Conservation (phyloP, 1,140 invertebrate species). For the Platyura marginata region DNA sequence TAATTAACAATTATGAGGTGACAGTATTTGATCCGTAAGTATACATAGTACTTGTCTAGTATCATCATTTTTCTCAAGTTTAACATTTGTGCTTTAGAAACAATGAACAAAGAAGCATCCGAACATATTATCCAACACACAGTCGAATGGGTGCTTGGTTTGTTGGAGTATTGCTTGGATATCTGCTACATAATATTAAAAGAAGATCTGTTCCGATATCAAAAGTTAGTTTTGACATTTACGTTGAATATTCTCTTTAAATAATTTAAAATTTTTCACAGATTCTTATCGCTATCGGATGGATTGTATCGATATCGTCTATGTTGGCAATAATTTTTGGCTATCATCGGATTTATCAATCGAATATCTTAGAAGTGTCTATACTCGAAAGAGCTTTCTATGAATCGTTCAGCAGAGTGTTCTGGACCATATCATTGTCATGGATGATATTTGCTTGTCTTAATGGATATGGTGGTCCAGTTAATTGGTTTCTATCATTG, state of each 20-base stretch:
- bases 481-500: conserved; percentile 28
- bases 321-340: conserved; percentile 14
- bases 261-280: conserved; percentile 1
- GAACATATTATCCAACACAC: conserved; percentile 1
- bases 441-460: conserved; percentile 52
- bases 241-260: not conserved
- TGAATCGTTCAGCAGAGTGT: conserved; percentile 34
- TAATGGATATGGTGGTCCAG: conserved; percentile 37
- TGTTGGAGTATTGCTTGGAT: conserved; percentile 10
- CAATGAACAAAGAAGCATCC: not conserved
- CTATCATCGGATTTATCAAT: conserved; percentile 10
- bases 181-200: conserved; percentile 10
- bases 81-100: not conserved
- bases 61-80: not conserved
- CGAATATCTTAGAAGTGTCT: conserved; percentile 12
- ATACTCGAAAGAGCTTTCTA: conserved; percentile 34
- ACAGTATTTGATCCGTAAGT: no score
- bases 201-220: conserved; percentile 6
- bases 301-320: conserved; percentile 11
- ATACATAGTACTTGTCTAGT: not conserved
- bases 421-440: conserved; percentile 36
- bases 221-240: not conserved
- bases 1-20: not conserved
- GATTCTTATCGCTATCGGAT: conserved; percentile 4
- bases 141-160: not conserved